Base-by-base conservation (phyloP, 2,113 vertebrate species). In the Psilopogon haemacephalus region DNA sequence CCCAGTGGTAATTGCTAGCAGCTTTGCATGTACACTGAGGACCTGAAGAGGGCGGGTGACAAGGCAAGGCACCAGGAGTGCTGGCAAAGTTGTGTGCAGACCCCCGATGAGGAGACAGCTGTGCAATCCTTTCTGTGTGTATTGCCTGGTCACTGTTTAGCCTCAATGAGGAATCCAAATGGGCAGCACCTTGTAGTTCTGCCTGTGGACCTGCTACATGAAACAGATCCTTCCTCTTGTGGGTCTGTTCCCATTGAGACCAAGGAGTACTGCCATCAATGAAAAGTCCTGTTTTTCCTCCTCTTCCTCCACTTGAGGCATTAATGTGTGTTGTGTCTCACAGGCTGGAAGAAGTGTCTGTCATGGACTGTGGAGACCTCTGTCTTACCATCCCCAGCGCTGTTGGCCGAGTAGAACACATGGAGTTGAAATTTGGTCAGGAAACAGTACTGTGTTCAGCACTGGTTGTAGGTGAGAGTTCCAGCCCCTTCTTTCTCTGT, bases 391-490 rank as follows among this genome's bases (percentile, higher is more conserved):
- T 90, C 62, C 59, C 73, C 79, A 94, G 71, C 23, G 44, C 65
- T 69, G 92, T 94, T 94, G 90, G 95, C 83, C 96, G 95, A 40
- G 97, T 99, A 97, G 97, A 97, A 40, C 95, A 89, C 16, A 86
- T 99, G 95, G 97, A 98, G 94, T 95, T 99, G 63, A 98, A 98
- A 96, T 95, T 99, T 87, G 98, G 98, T 75, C 96, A 95, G 89
- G 97, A 98, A 96, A 98, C 72, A 5, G 96, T 98, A 95, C 97
- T 94, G 35, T 98, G 98, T 94, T 98, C 98, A 6, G 99, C 98
- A 32, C 94, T 97, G 78, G 97, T 99, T 92, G 98, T 98, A 96
- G 99, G 99, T 99, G 95, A 98, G 97, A 96, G 54, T 44, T 17
- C 33, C 33, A 54, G 76, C 4, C 58, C 69, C 26, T 88, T 28